A percentile compares a stretch with the other conserved stretches of the same genome.
Conservation (phyloP, 1,140 invertebrate species). For the Calycopis cecrops region DNA sequence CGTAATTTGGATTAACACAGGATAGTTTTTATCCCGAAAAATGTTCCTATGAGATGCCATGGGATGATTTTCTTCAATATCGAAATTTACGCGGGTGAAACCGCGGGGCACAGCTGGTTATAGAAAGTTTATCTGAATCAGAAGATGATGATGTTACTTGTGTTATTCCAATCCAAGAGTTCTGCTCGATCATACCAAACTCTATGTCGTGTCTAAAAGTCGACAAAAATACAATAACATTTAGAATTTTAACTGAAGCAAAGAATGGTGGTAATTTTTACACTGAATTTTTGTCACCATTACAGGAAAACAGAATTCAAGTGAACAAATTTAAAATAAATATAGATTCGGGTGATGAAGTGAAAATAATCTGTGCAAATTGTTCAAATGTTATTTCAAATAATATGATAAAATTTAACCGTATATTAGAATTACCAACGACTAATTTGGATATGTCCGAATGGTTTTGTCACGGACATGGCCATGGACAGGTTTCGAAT, state of each 20-base stretch:
- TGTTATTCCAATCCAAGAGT: slow-evolving; percentile 56
- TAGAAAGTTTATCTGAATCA: slow-evolving; percentile 61
- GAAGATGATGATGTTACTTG: slow-evolving; percentile 55
- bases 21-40: no score
- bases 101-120: slow-evolving; percentile 47
- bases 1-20: no score
- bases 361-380: slow-evolving; percentile 70
- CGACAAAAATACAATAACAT: slow-evolving; percentile 62
- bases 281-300: slow-evolving; percentile 62
- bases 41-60: no score
- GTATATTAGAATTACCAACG: slow-evolving; percentile 75
- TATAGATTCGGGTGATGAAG: slow-evolving; percentile 43
- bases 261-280: slow-evolving; percentile 72
- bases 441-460: slow-evolving; percentile 73
- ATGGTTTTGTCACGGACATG: slow-evolving; percentile 75
- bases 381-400: slow-evolving; percentile 67
- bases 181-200: slow-evolving; percentile 67
- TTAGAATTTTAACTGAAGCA: slow-evolving; percentile 66
- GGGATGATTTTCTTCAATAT: no score
- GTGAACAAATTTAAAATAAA: slow-evolving; percentile 47
- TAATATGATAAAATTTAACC: slow-evolving; percentile 56
- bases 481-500: slow-evolving; percentile 30
- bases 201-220: slow-evolving; percentile 69
- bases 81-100: no score
- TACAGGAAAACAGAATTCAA: slow-evolving; percentile 37